These are phyloP conservation scores for Druon quercuslanigerum DNA, from an alignment of 1,140 invertebrate species.

Conservation along the genomic window DNA sequence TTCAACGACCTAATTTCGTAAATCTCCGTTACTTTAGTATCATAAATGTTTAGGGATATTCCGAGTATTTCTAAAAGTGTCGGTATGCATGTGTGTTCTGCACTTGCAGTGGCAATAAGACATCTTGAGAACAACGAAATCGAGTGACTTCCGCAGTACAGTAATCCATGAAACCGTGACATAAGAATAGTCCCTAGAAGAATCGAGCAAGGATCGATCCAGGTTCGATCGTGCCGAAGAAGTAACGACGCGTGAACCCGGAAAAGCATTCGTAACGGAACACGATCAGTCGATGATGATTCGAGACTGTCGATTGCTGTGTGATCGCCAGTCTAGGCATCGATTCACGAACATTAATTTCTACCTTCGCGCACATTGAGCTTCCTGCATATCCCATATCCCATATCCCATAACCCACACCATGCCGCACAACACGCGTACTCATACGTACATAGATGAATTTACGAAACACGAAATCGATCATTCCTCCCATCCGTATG, in stretches of 20 bases:
- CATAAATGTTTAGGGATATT: no score
- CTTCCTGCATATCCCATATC: constrained; percentile 30
- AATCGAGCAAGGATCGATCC: constrained; percentile 37
- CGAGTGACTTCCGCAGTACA: constrained; percentile 41
- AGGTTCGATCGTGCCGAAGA: constrained; percentile 37
- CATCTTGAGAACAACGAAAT: constrained; percentile 32
- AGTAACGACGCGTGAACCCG: constrained; percentile 57
- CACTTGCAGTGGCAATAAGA: background rate
- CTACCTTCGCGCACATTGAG: constrained; percentile 22
- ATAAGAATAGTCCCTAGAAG: constrained; percentile 35
- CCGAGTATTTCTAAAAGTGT: no score
- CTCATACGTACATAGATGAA: background rate
- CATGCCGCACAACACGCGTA: background rate
- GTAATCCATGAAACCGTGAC: constrained; percentile 44
- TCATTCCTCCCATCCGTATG: background rate
- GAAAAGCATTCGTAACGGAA: constrained; percentile 55
- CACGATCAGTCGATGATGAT: constrained; percentile 45
- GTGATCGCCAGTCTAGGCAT: constrained; percentile 33
- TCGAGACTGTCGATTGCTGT: constrained; percentile 38
- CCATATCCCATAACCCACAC: background rate
- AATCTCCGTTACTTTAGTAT: no score
- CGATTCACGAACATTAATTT: constrained; percentile 41
- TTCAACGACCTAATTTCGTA: no score
- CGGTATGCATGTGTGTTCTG: background rate
- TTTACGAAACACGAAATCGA: background rate